Evolutionary conservation across 2,797 vertebrate genomes (phyloP).

Genomic region (Hyperoplus lanceolatus): DNA sequence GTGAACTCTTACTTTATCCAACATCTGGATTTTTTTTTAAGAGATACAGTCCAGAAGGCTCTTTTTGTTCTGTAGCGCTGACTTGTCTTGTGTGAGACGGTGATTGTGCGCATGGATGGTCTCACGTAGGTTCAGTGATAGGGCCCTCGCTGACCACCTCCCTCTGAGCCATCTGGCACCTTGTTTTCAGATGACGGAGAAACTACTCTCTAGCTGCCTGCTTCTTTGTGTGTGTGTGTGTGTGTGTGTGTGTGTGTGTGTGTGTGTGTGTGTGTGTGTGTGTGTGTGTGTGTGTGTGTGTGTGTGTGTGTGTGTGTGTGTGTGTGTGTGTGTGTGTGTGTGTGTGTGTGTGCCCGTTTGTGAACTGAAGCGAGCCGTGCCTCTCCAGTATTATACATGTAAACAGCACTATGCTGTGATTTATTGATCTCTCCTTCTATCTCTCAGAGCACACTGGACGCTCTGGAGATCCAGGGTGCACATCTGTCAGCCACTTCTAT

Average conservation of each 20-base stretch:
- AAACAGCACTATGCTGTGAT: conserved; percentile 46
- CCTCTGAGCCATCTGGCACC: conserved; percentile 75
- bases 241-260: conserved; percentile 6
- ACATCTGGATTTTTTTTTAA: too few species aligned
- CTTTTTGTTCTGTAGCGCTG: conserved; percentile 32
- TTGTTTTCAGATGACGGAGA: conserved; percentile 43
- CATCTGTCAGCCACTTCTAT: conserved; percentile 30
- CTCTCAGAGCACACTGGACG: conserved; percentile 21
- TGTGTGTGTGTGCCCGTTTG: conserved; percentile 37
- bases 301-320: too few species aligned
- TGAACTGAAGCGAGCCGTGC: conserved; percentile 34
- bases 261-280: conserved; percentile 31
- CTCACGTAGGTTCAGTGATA: conserved; percentile 67
- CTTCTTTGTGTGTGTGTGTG: conserved; percentile 40
- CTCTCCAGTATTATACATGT: conserved; percentile 41
- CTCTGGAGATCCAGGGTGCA: not conserved
- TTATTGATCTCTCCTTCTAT: conserved; percentile 62
- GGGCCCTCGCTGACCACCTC: conserved; percentile 75
- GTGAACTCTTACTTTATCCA: too few species aligned
- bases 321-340: conserved; percentile 3
- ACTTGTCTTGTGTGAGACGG: conserved; percentile 50
- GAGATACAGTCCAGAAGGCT: not conserved
- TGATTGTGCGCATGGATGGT: conserved; percentile 69
- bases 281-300: conserved; percentile 28
- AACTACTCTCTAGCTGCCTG: conserved; percentile 25